Percentiles rank a stretch among this genome's conserved stretches.
Conservation (phyloP, 2,797 vertebrate species). For the Poecilia gillii region DNA sequence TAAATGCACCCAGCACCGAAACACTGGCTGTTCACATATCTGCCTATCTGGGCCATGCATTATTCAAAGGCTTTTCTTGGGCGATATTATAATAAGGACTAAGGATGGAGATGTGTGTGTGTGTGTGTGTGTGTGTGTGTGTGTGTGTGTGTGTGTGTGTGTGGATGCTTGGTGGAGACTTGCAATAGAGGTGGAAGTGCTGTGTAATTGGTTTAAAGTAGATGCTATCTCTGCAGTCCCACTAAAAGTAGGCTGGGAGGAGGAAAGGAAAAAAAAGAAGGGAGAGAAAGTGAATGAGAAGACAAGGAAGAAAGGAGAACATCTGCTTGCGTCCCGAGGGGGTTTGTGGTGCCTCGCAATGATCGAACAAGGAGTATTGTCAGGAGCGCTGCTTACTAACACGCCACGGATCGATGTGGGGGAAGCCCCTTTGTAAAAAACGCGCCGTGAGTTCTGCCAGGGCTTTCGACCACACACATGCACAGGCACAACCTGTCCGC, state of each 20-base stretch:
- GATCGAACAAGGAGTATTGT: constrained; percentile 79
- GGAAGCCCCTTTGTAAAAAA: constrained; percentile 74
- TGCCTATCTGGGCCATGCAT: constrained; percentile 81
- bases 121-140: constrained; percentile 41
- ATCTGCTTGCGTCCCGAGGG: constrained; percentile 66
- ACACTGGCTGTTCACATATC: constrained; percentile 79
- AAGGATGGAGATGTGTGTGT: constrained; percentile 54
- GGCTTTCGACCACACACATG: constrained; percentile 48
- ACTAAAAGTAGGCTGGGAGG: constrained; percentile 73
- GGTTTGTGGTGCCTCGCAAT: constrained; percentile 69
- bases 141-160: constrained; percentile 40
- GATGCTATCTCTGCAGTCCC: constrained; percentile 75
- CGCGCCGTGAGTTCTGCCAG: constrained; percentile 57
- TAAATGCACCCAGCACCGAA: constrained; percentile 72
- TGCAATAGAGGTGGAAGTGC: constrained; percentile 74
- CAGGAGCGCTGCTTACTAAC: constrained; percentile 79
- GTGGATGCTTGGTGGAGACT: constrained; percentile 61
- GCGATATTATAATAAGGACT: constrained; percentile 81
- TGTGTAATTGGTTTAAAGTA: constrained; percentile 86
- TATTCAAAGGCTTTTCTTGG: constrained; percentile 83
- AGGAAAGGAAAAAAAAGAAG: constrained; percentile 68
- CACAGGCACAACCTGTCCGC: constrained; percentile 32
- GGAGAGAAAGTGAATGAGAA: constrained; percentile 45
- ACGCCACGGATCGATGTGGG: constrained; percentile 74
- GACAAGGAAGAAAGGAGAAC: constrained; percentile 32